Base-by-base conservation (phyloP, 2,888 invertebrate species). In the Antitype chi region DNA sequence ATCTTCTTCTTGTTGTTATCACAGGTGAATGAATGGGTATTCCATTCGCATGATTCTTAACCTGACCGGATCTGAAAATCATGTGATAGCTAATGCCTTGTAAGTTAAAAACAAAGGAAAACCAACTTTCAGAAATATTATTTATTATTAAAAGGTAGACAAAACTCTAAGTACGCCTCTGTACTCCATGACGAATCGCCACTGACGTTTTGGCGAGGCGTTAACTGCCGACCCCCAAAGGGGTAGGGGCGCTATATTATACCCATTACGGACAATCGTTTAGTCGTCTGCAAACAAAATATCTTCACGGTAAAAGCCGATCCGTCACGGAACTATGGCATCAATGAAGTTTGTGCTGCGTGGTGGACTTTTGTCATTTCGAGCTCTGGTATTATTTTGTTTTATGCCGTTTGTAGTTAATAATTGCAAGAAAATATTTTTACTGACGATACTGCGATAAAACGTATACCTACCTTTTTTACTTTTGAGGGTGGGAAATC, bases 191-290 rank as follows among this genome's bases (percentile, higher is more conserved):
- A 92, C 94, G 94, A 95, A 95, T 95, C 92, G 90, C 91, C 93
- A 91, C 92, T 91, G 93, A 93, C 92, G 91, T 93, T 93, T 91
- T 90, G 90, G 91, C 92, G 90, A 93, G 91, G 94, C 95, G 95
- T 94, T 95, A 95, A 95, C 94, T 93, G 92, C 88, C 91, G 84
- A 88, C 89, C 92, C 91, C 91, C 84, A 89, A 92, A 93, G 93
- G 94, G 94, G 92, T 92, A 85, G 82, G 80, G 84, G 85, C 86
- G 91, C 88, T 91, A 91, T 92, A 89, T 92, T 92, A 93, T 92
- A 92, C 90, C 92, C 92, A 94, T 94, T 94, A 94, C 86, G 89
- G 88, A 92, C 93, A 92, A 92, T 92, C 93, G 93, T 92, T 94
- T 93, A 92, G 91, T 92, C 92, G 91, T 91, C 90, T 87, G 85